Percentiles rank a stretch among this genome's conserved stretches.
These are phyloP conservation scores for Bryconaethiops microstoma DNA, from an alignment of 2,797 vertebrate species.

Conservation along the genomic window DNA sequence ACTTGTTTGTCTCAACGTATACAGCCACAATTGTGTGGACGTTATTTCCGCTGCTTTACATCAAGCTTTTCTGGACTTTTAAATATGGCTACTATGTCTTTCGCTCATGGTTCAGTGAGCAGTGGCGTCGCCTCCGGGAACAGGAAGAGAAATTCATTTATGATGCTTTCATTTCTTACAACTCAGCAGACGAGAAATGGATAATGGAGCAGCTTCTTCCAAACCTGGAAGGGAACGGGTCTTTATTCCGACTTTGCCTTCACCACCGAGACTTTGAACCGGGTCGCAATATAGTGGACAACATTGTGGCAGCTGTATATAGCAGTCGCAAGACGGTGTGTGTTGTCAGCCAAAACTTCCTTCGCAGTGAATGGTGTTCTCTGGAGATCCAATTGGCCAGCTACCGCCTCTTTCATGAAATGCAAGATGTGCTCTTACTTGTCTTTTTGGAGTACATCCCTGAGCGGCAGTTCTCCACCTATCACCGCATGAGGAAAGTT, in stretches of 20 bases:
- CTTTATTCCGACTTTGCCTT: constrained; percentile 77
- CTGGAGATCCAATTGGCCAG: constrained; percentile 89
- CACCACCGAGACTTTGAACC: constrained; percentile 81
- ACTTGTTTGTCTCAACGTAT: constrained; percentile 75
- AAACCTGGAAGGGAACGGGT: constrained; percentile 72
- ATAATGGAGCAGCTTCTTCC: constrained; percentile 80
- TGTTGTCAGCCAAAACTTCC: constrained; percentile 83
- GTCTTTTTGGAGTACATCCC: constrained; percentile 83
- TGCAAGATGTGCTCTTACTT: constrained; percentile 83
- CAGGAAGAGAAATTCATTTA: constrained; percentile 80
- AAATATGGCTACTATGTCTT: constrained; percentile 84
- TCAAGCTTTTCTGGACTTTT: constrained; percentile 81
- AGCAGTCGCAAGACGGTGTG: constrained; percentile 86
- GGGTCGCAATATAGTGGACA: constrained; percentile 79
- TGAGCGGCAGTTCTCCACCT: constrained; percentile 79
- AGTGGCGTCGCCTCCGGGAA: constrained; percentile 76
- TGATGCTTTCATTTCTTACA: constrained; percentile 89
- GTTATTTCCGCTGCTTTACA: constrained; percentile 75
- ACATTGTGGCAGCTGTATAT: constrained; percentile 86
- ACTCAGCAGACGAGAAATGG: constrained; percentile 83
- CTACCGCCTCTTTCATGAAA: constrained; percentile 86
- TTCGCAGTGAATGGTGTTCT: constrained; percentile 88
- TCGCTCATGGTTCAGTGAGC: constrained; percentile 79
- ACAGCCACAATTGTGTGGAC: constrained; percentile 71
- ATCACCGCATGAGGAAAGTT: constrained; percentile 86